A percentile compares a stretch with the other conserved stretches of the same genome.
Conservation (phyloP, 2,888 invertebrate genomes). For the Melangyna quadrimaculata region DNA sequence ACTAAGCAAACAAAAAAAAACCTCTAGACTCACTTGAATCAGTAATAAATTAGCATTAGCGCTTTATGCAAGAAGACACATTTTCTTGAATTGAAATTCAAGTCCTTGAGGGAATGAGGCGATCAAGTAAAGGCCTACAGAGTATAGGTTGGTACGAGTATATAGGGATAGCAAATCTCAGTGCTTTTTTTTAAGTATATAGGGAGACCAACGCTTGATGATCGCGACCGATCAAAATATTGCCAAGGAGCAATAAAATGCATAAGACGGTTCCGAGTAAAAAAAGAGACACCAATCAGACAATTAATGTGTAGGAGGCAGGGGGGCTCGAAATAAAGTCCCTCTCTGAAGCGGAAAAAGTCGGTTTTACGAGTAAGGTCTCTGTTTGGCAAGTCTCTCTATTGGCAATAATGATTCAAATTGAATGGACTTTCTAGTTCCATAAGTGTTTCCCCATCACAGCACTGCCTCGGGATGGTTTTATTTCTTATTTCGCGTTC, state of each 20-base stretch:
- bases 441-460: not conserved
- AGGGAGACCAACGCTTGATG: slow-evolving; percentile 47
- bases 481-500: slow-evolving; percentile 16
- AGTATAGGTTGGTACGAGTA: not conserved
- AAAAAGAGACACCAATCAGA: slow-evolving; percentile 43
- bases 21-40: slow-evolving; percentile 65
- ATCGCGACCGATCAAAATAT: slow-evolving; percentile 69
- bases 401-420: slow-evolving; percentile 58
- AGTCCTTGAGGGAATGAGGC: not conserved
- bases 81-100: slow-evolving; percentile 61
- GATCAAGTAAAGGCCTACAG: not conserved
- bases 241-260: slow-evolving; percentile 55
- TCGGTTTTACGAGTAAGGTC: not conserved
- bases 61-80: slow-evolving; percentile 73
- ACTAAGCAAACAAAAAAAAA: not conserved
- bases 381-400: slow-evolving; percentile 20
- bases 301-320: slow-evolving; percentile 51
- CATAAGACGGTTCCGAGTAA: not conserved
- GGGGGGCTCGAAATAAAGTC: not conserved
- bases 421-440: slow-evolving; percentile 25
- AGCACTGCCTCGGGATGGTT: not conserved
- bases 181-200: slow-evolving; percentile 6
- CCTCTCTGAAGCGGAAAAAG: not conserved
- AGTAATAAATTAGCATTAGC: slow-evolving; percentile 75
- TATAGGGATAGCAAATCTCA: slow-evolving; percentile 8